Base-by-base conservation (phyloP, 1,140 invertebrate genomes). In the Arctopsyche grandis region DNA sequence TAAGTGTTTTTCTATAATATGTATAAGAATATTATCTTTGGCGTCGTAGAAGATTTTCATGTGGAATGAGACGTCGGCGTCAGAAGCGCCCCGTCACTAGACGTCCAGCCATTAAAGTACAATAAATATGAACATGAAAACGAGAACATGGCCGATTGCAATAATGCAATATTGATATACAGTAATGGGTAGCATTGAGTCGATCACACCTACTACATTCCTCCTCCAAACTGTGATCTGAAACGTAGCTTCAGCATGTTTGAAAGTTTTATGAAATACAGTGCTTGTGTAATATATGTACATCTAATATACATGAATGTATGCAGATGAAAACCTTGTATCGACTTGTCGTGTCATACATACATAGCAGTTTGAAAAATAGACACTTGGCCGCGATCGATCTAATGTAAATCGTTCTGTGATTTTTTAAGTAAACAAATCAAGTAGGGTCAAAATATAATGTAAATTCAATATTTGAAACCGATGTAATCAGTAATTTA, bases 161-260 rank as follows among this genome's bases (percentile, higher is more conserved):
- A 73, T 80, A 80, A 80, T 80, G 76, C 75, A 21, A 19, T n/a
- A n/a, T 80, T 80, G 79, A 80, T 80, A 78, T 74, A 80, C 78
- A 77, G 69, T 66, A 21, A 16, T 58, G 5, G 74, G 22, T 73
- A 58, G 63, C 48, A 19, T 9, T 63, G 77, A 66, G n/a, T 10
- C 48, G 71, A 74, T 76, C 74, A 76, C 74, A 76, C 74, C 74
- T 76, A n/a, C n/a, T n/a, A 76, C 74, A 76, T 76, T 76, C 74
- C 48, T 12, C 46, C 46, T 52, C 71, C 21, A 14, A 22, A 16
- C 58, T 22, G 14, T 14, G 63, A 26, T 52, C 48, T 52, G 48
- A 52, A 52, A 52, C 12, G 48, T 52, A 4, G 16, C 48, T 52
- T 52, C 48, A 52, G 48, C 3, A 52, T 14, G 7, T 38, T 4